phyloP scores from a whole-genome alignment of 2,797 vertebrate species.

The Gallinago stenura region DNA sequence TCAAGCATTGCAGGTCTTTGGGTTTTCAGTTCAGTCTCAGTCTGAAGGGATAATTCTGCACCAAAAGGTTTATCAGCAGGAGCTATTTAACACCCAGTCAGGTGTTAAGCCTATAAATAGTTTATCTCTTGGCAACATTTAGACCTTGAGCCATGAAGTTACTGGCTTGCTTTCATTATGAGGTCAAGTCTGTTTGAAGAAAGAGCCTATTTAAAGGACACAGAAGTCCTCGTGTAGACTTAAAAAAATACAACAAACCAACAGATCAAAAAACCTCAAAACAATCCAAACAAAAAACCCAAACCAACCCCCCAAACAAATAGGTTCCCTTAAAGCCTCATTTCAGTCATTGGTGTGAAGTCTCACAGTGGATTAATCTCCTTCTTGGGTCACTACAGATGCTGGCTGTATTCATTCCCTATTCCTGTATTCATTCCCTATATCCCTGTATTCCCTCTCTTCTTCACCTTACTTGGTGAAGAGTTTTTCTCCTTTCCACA shows the following conservation, averaged over 20 bases:
- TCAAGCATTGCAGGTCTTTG: not conserved
- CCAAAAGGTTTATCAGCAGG: not conserved
- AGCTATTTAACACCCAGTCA: constrained; percentile 57
- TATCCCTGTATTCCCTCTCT: not conserved
- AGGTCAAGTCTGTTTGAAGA: not conserved
- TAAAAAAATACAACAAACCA: rapidly evolving
- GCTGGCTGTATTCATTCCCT: not conserved
- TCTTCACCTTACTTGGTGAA: not conserved
- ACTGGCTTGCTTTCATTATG: not conserved
- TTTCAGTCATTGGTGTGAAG: not conserved
- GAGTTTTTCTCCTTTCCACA: not conserved
- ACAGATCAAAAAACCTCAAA: not conserved
- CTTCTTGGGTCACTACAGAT: not conserved
- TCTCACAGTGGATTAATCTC: not conserved
- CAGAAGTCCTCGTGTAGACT: not conserved
- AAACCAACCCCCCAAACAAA: not conserved
- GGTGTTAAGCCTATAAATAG: constrained; percentile 66
- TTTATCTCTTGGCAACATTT: constrained; percentile 38
- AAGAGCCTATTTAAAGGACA: constrained; percentile 9
- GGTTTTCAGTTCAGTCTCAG: not conserved
- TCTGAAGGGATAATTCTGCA: constrained; percentile 32
- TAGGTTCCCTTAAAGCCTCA: not conserved
- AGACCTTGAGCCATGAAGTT: not conserved
- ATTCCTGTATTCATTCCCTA: not conserved
- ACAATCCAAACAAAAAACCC: not conserved